A percentile compares a stretch with the other conserved stretches of the same genome.
Evolutionary conservation across 2,113 vertebrate genomes (phyloP).

Genomic region (Upupa epops): DNA sequence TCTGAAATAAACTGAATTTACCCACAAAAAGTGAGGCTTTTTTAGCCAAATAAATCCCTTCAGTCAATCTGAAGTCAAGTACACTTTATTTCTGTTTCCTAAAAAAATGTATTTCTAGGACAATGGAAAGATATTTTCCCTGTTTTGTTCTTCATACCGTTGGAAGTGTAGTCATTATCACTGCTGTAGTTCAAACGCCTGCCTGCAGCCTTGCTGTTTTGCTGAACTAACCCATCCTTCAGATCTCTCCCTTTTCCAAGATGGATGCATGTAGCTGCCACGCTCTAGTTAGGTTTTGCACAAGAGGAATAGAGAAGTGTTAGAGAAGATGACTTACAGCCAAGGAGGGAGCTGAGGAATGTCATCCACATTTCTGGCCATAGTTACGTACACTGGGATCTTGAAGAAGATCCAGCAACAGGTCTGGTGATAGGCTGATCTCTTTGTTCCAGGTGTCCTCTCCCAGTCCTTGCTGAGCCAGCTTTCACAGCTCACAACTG

Average conservation of each 20-base stretch:
- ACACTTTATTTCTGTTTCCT: background rate
- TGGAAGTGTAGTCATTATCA: background rate
- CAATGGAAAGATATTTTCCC: background rate
- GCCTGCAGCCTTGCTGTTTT: background rate
- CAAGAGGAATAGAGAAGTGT: background rate
- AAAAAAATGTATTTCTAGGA: background rate
- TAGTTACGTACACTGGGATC: background rate
- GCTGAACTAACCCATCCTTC: background rate
- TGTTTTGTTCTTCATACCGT: background rate
- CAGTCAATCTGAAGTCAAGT: background rate
- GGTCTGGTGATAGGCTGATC: background rate
- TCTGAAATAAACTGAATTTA: background rate
- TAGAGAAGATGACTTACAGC: background rate
- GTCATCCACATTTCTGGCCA: background rate
- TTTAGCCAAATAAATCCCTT: background rate
- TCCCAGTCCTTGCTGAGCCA: background rate
- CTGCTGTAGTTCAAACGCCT: background rate
- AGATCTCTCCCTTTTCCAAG: background rate
- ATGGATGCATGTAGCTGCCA: background rate
- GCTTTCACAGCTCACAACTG: background rate
- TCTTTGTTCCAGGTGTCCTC: background rate
- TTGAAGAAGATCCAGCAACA: background rate
- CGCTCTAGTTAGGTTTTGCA: background rate
- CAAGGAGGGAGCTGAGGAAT: background rate
- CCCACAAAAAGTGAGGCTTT: background rate